Base-by-base conservation (phyloP, 2,113 vertebrate genomes). In the Coreoperca whiteheadi region DNA sequence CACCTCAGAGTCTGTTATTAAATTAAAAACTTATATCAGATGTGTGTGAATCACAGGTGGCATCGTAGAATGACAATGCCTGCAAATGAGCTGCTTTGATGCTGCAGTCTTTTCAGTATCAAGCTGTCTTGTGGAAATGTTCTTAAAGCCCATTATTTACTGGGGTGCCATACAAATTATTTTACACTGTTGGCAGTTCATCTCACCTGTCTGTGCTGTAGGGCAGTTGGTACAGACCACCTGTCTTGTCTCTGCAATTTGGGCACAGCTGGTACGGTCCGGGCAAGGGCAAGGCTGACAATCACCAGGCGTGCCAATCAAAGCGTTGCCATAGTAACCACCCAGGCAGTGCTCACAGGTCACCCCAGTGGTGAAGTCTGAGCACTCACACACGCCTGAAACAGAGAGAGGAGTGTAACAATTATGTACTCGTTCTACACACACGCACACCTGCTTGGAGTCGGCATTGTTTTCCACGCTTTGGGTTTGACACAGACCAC, bases 181-280 rank as follows among this genome's bases (percentile, higher is more conserved):
- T 51, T 80, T 39, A 21, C 53, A 79, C 46, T 9, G 63, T 16
- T 50, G 59, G 30, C 25, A 54, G 56, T 50, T 65, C 32, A 7
- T 23, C 95, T 96, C 88, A 99, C 98, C 98, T 95, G 96, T 97
- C 93, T 96, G 97, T 59, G 96, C 96, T 0, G 46, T 48, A 0
- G 97, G 97, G 82, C 98, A 99, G 86, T 96, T 96, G 79, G 96
- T 99, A 59, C 98, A 99, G 80, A 98, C 95, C 92, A 99, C 96
- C 71, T 97, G 96, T 68, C 94, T 77, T 0, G 79, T 96, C 83
- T 88, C 63, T 0, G 95, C 95, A 74, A 97, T 16, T 81, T 92
- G 57, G 0, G 91, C 92, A 90, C 98, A 99, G 92, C 96, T 92
- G 0, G 93, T 96, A 8, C 0, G 87, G 59, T 77, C 93, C 0